These are phyloP conservation scores for Lysandra bellargus DNA, from an alignment of 2,888 invertebrate genomes.

Conservation along the genomic window DNA sequence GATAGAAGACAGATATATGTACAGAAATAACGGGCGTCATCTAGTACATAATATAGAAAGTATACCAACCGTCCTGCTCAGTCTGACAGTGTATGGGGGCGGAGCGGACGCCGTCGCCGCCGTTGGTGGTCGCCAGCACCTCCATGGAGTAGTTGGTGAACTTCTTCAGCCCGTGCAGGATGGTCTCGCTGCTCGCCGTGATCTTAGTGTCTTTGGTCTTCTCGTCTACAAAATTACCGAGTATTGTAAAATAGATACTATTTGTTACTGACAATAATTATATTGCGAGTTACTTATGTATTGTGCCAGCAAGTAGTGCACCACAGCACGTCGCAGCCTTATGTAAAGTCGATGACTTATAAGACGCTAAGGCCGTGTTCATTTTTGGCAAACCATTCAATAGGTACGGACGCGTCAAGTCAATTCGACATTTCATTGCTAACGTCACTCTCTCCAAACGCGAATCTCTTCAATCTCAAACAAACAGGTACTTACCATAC, in stretches of 20 bases:
- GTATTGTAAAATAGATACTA: no score
- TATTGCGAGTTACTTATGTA: no score
- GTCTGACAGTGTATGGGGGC: conserved; percentile 95
- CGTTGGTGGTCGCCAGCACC: conserved; percentile 95
- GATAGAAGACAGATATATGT: no score
- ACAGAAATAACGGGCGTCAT: no score
- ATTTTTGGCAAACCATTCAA: no score
- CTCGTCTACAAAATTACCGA: conserved; percentile 81
- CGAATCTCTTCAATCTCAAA: no score
- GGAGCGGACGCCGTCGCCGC: conserved; percentile 95
- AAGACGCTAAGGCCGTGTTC: no score
- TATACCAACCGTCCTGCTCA: conserved; percentile 92
- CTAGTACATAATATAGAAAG: neutral
- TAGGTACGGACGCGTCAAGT: no score
- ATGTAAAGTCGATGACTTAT: no score
- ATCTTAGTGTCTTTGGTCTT: conserved; percentile 95
- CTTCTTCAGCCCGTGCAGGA: conserved; percentile 95
- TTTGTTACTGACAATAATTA: no score
- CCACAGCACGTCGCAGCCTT: neutral
- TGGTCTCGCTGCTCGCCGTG: conserved; percentile 95
- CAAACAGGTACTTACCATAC: conserved; percentile 86
- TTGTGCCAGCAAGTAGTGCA: neutral
- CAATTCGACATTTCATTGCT: no score
- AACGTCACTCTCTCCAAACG: no score
- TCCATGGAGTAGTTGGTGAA: conserved; percentile 98